phyloP scores from a whole-genome alignment of 2,888 invertebrate genomes.

The Ectropis crepuscularia region DNA sequence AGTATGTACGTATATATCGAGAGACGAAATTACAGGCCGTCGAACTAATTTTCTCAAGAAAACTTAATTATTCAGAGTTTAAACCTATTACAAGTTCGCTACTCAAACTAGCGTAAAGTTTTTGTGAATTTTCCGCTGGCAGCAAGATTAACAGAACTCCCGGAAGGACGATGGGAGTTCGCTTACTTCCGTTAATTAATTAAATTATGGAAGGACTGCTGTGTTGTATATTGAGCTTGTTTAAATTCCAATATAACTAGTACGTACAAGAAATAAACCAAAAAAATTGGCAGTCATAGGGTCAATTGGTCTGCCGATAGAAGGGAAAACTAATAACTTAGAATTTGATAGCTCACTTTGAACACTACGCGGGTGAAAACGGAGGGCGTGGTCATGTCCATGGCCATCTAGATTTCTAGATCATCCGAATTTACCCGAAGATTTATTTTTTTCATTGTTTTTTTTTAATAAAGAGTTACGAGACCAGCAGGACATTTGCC shows the following conservation, averaged over 20 bases:
- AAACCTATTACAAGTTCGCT: slow-evolving; percentile 72
- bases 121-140: slow-evolving; percentile 73
- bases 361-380: too few relatives aligned
- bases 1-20: too few relatives aligned
- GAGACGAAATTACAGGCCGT: slow-evolving; percentile 37
- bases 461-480: too few relatives aligned
- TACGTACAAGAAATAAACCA: background rate
- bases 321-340: too few relatives aligned
- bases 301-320: too few relatives aligned
- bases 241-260: background rate
- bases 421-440: too few relatives aligned
- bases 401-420: too few relatives aligned
- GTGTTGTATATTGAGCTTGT: background rate
- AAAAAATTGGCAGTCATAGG: too few relatives aligned
- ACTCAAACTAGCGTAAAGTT: slow-evolving; percentile 76
- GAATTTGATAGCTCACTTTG: too few relatives aligned
- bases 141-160: slow-evolving; percentile 65
- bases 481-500: too few relatives aligned
- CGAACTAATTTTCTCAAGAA: slow-evolving; percentile 39
- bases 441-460: too few relatives aligned
- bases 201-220: slow-evolving; percentile 47
- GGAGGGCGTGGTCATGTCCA: too few relatives aligned
- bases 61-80: slow-evolving; percentile 66
- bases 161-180: slow-evolving; percentile 59
- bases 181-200: slow-evolving; percentile 64